phyloP scores from a whole-genome alignment of 2,888 invertebrate genomes.

The Tetropium fuscum region DNA sequence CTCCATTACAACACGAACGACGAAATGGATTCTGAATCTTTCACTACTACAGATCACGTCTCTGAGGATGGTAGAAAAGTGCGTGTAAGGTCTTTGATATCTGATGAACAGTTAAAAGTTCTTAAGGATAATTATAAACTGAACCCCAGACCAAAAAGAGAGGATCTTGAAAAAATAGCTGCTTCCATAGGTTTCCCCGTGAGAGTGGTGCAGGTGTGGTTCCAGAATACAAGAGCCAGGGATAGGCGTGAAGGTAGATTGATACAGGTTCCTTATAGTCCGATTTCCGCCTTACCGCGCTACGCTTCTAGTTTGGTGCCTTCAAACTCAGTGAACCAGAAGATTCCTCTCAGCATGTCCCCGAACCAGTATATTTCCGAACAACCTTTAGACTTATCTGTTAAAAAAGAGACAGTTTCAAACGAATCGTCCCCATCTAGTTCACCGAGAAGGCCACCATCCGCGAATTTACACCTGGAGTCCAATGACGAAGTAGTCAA shows the following conservation, averaged over 20 bases:
- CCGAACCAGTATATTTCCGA: constrained; percentile 66
- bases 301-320: constrained; percentile 35
- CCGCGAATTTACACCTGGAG: constrained; percentile 73
- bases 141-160: constrained; percentile 94
- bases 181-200: constrained; percentile 80
- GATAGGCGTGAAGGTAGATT: constrained; percentile 79
- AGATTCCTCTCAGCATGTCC: constrained; percentile 28
- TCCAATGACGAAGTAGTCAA: constrained; percentile 81
- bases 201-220: constrained; percentile 94
- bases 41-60: constrained; percentile 64
- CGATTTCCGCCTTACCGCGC: constrained; percentile 54
- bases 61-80: constrained; percentile 79
- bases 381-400: constrained; percentile 92
- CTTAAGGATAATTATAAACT: constrained; percentile 90
- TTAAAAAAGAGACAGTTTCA: constrained; percentile 76
- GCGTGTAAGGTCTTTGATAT: constrained; percentile 92
- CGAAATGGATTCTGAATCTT: constrained; percentile 69
- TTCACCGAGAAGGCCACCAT: constrained; percentile 74
- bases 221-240: constrained; percentile 93
- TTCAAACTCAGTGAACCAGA: constrained; percentile 30
- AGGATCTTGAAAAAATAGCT: constrained; percentile 92
- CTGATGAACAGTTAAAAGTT: constrained; percentile 91
- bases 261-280: constrained; percentile 66
- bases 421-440: constrained; percentile 72
- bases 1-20: constrained; percentile 67